Base-by-base conservation (phyloP, 2,888 invertebrate species). In the Phlogophora meticulosa region DNA sequence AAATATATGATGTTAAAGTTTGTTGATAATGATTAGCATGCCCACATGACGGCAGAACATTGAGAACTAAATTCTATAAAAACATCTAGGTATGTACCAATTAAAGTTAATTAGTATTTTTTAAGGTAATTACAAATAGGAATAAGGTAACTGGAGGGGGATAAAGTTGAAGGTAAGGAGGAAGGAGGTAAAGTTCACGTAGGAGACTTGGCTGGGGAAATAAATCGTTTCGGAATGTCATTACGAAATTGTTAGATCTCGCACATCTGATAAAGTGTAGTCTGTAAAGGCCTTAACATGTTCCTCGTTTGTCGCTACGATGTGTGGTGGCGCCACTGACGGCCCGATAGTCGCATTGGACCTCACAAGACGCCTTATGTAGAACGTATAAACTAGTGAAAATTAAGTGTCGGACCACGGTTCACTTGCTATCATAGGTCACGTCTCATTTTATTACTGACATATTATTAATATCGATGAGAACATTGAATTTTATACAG, bases 311-410 rank as follows among this genome's bases (percentile, higher is more conserved):
- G 87, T 85, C 84, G 79, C 68, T 78, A 74, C 71, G 81, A 79
- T 85, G 81, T 82, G 77, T 78, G 77, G 72, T 88, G 93, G 93
- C 93, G 93, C 93, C 92, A 89, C 81, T 77, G 77, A 76, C 82
- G 80, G 69, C 58, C 79, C 67, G 90, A 89, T 90, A 89, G 82
- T 81, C 76, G 68, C 75, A 74, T 66, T 76, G 83, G 94, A 93
- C 94, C 94, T 90, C 94, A 94, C 94, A 94, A 93, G 94, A 87
- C 81, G 94, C 81, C 82, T 76, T 88, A 92, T 92, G 88, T 94
- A 89, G 92, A 92, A 89, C 93, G 89, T 85, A 92, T 93, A 92
- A 91, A 93, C 90, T 92, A 92, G 92, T 93, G 94, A 94, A 94
- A 94, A 94, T 94, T 91, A 94, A 94, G 93, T 94, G 94, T 94